Base-by-base conservation (phyloP, 2,888 invertebrate genomes). In the Heliothis peltigera region DNA sequence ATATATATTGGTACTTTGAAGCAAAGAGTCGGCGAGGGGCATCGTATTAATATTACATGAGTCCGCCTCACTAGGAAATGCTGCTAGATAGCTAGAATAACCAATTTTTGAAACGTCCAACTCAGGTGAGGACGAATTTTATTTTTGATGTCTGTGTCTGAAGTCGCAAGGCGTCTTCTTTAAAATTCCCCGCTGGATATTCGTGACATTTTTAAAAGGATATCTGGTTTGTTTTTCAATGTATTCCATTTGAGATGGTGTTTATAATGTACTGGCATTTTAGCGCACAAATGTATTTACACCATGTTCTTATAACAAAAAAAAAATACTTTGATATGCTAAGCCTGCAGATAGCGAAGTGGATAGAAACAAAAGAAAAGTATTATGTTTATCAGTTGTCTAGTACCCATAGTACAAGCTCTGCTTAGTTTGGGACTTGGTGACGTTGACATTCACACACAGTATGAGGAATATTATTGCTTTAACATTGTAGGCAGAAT, bases 1-100 rank as follows among this genome's bases (percentile, higher is more conserved):
- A 86, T 86, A 86, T 85, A 86, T 85, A 86, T 86, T 85, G 87
- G 84, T 81, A 75, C 81, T 84, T 80, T 80, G 79, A 78, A 72
- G 79, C 77, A 80, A 76, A 80, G 81, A 82, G 60, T 66, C 64
- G 66, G 58, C 70, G 64, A 56, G 78, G 79, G 69, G 69, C 67
- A 72, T 62, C 69, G 77, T 84, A 86, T 87, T 84, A 87, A 87
- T 87, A 87, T 85, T 85, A 81, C 87, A 87, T 87, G 87, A 87
- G 84, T 48, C 68, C 54, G 56, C 70, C 58, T 53, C 70, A 64
- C 69, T 73, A 68, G 75, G 76, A 72, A 77, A 77, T 69, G 76
- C 62, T 66, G 59, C 72, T 76, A 75, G 79, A 82, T 79, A 75
- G 77, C 82, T 75, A 71, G 82, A 84, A 83, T 87, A 86, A 85